Percentiles rank a stretch among this genome's conserved stretches.
phyloP scores from a whole-genome alignment of 2,797 vertebrate genomes.

The Halcyon badia region DNA sequence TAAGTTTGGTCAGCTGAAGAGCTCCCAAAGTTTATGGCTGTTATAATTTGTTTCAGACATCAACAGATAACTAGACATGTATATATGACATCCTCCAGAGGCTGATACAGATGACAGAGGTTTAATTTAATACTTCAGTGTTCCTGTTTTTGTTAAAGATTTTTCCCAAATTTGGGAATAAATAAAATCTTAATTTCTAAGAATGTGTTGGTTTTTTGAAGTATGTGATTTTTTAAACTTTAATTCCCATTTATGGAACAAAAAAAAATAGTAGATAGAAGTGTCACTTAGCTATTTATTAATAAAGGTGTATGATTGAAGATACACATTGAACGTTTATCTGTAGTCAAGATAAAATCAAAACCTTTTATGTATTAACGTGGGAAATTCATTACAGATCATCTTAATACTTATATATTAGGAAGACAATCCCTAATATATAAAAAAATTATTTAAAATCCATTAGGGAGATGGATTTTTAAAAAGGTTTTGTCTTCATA shows the following conservation, averaged over 20 bases:
- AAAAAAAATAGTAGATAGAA: not conserved
- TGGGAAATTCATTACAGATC: not conserved
- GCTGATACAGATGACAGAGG: not conserved
- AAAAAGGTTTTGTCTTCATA: not conserved
- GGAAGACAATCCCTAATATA: not conserved
- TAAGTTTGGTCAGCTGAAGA: not conserved
- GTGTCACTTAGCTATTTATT: not conserved
- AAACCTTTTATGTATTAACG: not conserved
- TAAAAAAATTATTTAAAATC: too few relatives aligned
- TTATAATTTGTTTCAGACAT: too few relatives aligned
- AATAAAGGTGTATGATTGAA: not conserved
- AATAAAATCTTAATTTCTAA: not conserved
- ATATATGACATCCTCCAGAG: not conserved
- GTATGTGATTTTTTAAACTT: not conserved
- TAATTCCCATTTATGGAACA: not conserved
- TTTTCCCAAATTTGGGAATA: not conserved
- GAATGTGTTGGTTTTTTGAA: not conserved
- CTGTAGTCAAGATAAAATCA: not conserved
- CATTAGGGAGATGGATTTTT: not conserved
- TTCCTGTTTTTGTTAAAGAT: not conserved
- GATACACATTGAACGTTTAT: too few relatives aligned
- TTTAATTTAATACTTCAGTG: not conserved
- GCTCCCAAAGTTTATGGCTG: not conserved
- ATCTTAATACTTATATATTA: not conserved
- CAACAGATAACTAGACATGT: not conserved